Evolutionary conservation across 1,140 invertebrate species (phyloP), one percentile per base, ranked within the genome.

Genomic region (Calephelis nemesis): DNA sequence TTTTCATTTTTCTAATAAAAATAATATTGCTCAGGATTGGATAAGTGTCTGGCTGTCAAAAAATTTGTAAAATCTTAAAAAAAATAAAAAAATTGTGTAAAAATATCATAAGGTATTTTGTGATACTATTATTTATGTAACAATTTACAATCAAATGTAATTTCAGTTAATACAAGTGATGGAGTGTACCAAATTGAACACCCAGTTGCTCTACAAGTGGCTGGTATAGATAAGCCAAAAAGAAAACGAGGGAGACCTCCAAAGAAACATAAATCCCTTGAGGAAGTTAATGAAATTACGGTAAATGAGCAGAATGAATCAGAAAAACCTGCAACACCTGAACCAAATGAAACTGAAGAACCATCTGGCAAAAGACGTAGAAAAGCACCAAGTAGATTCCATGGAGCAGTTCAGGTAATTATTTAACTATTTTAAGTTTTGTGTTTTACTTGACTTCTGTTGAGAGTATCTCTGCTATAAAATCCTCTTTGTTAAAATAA

Each of bases 211-310:
- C 74, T 92, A 3, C 82, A 87, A 92, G 94, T 94, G 66, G 93
- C 94, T 74, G 95, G 95, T 0, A 83, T 95, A 50, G 93, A 94
- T 48, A 95, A 93, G 75, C 95, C 95, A 5, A 93, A 93, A 81
- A 86, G 94, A 68, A 96, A 95, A 87, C 85, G 95, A 63, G 95
- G 95, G 7, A 87, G 95, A 65, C 95, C 95, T 5, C 93, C 94
- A 3, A 96, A 95, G 90, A 95, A 95, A 45, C 90, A 92, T 1
- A 95, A 95, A 88, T 72, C 79, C 30, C 88, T 92, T 12, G 82
- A 87, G 60, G 88, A 92, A 58, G 66, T 85, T 65, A 81, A 84
- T 45, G 78, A 88, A 69, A 75, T 83, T 49, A 67, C 74, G 0
- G 66, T 71, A 63, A 82, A 72, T 74, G 81, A 76, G 78, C 90